A percentile compares a stretch with the other conserved stretches of the same genome.
Evolutionary conservation across 2,113 vertebrate genomes (phyloP).

Genomic region (Silurus asotus): DNA sequence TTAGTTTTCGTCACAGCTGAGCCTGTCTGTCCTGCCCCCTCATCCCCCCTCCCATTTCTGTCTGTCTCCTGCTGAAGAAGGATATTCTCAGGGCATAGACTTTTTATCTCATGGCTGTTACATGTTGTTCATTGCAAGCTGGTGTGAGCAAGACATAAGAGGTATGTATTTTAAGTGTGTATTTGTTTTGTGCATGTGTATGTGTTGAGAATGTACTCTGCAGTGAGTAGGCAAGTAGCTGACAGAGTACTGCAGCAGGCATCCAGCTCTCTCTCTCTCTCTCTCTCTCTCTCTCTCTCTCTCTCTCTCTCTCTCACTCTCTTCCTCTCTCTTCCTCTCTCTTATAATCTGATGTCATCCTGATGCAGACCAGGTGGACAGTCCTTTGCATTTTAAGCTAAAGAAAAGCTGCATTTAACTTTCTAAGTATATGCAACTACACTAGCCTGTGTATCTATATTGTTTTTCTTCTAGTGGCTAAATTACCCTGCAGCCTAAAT

Average conservation of each 20-base stretch:
- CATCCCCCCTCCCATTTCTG: conserved; percentile 18
- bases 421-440: conserved; percentile 19
- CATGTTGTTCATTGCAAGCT: conserved; percentile 47
- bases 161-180: conserved; percentile 72
- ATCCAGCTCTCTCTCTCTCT: conserved; percentile 34
- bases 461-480: not conserved
- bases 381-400: conserved; percentile 51
- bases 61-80: not conserved
- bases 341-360: conserved; percentile 63
- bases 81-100: conserved; percentile 41
- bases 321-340: conserved; percentile 52
- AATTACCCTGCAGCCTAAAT: not conserved
- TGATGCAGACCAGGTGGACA: conserved; percentile 54
- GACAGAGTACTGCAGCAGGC: conserved; percentile 64
- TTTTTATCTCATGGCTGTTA: conserved; percentile 37
- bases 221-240: conserved; percentile 59
- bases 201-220: conserved; percentile 23
- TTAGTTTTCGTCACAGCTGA: not conserved
- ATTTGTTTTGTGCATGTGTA: not conserved
- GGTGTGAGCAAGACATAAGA: conserved; percentile 66
- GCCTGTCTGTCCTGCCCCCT: conserved; percentile 50
- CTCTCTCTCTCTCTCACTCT: conserved; percentile 32
- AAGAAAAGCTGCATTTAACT: conserved; percentile 52
- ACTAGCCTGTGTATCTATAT: not conserved
- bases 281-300: conserved; percentile 40